Conservation (phyloP, 1,140 invertebrate species). For the Frieseomelitta varia region DNA sequence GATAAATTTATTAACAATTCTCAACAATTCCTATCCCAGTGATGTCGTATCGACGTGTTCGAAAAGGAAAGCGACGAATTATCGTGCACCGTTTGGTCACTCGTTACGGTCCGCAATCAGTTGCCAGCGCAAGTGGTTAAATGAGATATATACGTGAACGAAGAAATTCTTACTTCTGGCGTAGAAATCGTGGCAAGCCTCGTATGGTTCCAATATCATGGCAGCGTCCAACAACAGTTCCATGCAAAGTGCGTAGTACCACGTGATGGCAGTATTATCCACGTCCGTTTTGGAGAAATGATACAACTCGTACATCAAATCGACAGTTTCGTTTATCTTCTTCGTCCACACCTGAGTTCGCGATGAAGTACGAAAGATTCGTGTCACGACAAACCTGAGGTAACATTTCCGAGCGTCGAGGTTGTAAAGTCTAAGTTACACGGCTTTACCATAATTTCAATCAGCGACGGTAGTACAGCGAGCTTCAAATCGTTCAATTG, state of each 20-base stretch:
- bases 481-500: constrained; percentile 47
- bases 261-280: constrained; percentile 69
- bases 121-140: too few relatives aligned
- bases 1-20: too few relatives aligned
- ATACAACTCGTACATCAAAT: constrained; percentile 62
- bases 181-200: constrained; percentile 55
- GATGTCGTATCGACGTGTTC: too few relatives aligned
- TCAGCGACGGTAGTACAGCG: constrained; percentile 56
- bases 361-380: neutral
- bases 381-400: too few relatives aligned
- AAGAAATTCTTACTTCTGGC: constrained; percentile 44
- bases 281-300: constrained; percentile 55
- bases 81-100: too few relatives aligned
- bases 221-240: constrained; percentile 67
- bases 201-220: constrained; percentile 64
- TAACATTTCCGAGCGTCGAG: too few relatives aligned
- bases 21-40: too few relatives aligned
- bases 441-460: constrained; percentile 61
- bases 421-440: neutral
- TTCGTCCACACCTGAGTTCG: constrained; percentile 61
- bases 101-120: too few relatives aligned
- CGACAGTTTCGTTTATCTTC: constrained; percentile 59
- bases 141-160: too few relatives aligned
- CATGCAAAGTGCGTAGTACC: constrained; percentile 72
- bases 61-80: too few relatives aligned